Evolutionary conservation across 2,113 vertebrate genomes (phyloP), one percentile per base, ranked within the genome.

Genomic region (Aix galericulata): DNA sequence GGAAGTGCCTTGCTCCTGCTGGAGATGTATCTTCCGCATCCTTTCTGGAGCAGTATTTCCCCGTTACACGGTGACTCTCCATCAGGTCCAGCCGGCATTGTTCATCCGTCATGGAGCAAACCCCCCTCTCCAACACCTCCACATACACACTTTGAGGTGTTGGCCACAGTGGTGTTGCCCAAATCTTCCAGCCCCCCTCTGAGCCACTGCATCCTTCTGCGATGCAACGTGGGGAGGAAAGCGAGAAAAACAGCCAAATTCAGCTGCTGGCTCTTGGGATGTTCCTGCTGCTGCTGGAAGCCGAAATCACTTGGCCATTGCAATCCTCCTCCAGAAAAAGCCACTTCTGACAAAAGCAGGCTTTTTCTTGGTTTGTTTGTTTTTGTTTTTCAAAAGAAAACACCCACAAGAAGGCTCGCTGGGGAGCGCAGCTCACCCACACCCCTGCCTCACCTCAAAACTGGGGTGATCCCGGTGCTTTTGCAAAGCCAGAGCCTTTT

Each of bases 331-430:
- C 69, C 22, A 36, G 40, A 52, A 73, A 52, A 55, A 73, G 40
- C 1, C 14, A 8, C 36, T 72, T 44, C 52, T 58, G 26, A 2
- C 5, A 40, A 55, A 29, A 42, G 12, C 34, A 23, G 16, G 48
- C 17, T 8, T 20, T 1, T 40, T 50, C 21, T 82, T 53, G 21
- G 5, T 25, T 15, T 31, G 46, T 8, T 22, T 48, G 20, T 48
- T 48, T 22, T 48, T 11, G 46, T 21, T 34, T 34, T 36, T 15
- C 55, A 31, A 13, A 66, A 66, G 46, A 14, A 40, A 68, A 66
- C 29, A 31, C 0, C 63, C n/a, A 4, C 4, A 0, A 16, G 21
- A 74, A 5, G 38, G 8, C 17, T 73, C 4, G 2, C 8, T 1
- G 5, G n/a, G 40, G 67, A 75, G 42, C 8, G 16, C 64, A 17